phyloP scores from a whole-genome alignment of 2,888 invertebrate species.

The Alloscopus bannaensis region DNA sequence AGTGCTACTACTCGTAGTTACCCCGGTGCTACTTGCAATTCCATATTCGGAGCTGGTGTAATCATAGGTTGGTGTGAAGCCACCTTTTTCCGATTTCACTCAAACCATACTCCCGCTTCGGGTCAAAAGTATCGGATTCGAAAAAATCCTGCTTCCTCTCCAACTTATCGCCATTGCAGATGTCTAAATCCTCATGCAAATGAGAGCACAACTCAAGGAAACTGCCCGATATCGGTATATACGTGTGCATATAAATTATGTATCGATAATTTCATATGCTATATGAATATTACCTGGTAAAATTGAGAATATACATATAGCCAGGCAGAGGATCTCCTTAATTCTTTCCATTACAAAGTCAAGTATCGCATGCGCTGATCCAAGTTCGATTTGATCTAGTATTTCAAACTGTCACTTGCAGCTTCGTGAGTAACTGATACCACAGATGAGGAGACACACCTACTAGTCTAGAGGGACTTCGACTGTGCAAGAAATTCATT shows the following conservation, averaged over 20 bases:
- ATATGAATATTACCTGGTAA: no score
- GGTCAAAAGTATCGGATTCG: constrained; percentile 43
- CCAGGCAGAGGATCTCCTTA: neutral
- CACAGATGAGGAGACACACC: neutral
- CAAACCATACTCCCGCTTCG: constrained; percentile 43
- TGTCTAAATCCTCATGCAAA: neutral
- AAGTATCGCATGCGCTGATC: no score
- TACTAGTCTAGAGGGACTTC: neutral
- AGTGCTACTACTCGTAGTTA: constrained; percentile 15
- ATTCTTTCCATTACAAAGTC: neutral
- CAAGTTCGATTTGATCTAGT: no score
- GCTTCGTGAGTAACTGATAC: neutral
- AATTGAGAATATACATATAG: neutral
- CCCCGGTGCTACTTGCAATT: constrained; percentile 26
- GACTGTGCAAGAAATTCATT: neutral
- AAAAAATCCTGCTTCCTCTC: constrained; percentile 57
- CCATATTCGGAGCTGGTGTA: constrained; percentile 48
- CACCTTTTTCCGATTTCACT: constrained; percentile 54
- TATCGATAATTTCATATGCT: no score
- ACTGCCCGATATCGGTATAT: neutral
- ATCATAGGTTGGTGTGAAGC: constrained; percentile 47
- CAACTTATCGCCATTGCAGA: constrained; percentile 46
- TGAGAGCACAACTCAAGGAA: neutral
- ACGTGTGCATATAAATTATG: no score
- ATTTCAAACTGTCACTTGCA: no score